Conservation (phyloP, 2,113 vertebrate species). For the Nothobranchius kuhntae region DNA sequence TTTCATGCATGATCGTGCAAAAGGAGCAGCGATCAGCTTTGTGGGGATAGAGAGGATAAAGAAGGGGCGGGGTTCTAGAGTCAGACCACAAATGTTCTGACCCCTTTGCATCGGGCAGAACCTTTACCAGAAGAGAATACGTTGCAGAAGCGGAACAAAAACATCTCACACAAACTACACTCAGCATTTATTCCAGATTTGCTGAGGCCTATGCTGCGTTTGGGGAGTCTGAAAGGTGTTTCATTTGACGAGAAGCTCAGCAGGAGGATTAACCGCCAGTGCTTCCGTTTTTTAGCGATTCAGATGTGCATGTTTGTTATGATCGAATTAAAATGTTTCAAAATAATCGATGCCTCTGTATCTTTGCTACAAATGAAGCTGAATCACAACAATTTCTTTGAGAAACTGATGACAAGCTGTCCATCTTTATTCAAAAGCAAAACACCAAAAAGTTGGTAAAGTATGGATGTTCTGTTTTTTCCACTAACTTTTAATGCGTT, state of each 20-base stretch:
- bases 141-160: slow-evolving; percentile 10
- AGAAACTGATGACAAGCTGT: too few species aligned
- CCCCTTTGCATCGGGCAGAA: slow-evolving; percentile 35
- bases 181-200: slow-evolving; percentile 24
- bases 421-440: background rate
- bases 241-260: slow-evolving; percentile 28
- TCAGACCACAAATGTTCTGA: slow-evolving; percentile 50
- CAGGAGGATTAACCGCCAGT: slow-evolving; percentile 34
- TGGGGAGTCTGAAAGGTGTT: slow-evolving; percentile 33
- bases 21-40: slow-evolving; percentile 55
- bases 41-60: slow-evolving; percentile 56
- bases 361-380: too few species aligned
- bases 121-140: slow-evolving; percentile 21
- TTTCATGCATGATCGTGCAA: slow-evolving; percentile 72
- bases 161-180: slow-evolving; percentile 6
- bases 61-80: slow-evolving; percentile 45
- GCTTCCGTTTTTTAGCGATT: too few species aligned
- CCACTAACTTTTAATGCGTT: slow-evolving; percentile 5
- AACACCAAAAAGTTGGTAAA: slow-evolving; percentile 20
- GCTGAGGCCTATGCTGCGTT: background rate
- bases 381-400: too few species aligned
- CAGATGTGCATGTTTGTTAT: background rate
- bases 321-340: too few species aligned
- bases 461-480: slow-evolving; percentile 28
- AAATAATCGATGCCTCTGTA: too few species aligned